These are phyloP conservation scores for Vollenhovia emeryi DNA, from an alignment of 1,140 invertebrate species.

Conservation along the genomic window DNA sequence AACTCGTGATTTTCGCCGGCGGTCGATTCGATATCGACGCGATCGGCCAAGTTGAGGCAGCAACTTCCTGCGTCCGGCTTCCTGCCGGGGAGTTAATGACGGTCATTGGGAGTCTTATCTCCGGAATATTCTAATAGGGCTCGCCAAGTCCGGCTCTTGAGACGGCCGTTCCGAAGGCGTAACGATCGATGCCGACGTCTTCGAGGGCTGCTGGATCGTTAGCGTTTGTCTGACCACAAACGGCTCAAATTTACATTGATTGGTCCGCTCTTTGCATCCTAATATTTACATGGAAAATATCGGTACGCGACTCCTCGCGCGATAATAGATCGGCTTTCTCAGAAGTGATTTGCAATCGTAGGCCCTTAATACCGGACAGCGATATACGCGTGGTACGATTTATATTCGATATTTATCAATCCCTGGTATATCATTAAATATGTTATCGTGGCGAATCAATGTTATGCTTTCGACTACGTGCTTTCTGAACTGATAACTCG, in stretches of 20 bases:
- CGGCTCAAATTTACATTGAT: constrained; percentile 26
- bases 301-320: not conserved
- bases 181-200: constrained; percentile 37
- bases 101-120: constrained; percentile 64
- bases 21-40: constrained; percentile 52
- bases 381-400: not conserved
- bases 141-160: not conserved
- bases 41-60: constrained; percentile 30
- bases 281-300: constrained; percentile 22
- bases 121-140: constrained; percentile 63
- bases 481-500: constrained; percentile 7
- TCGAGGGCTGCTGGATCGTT: constrained; percentile 17
- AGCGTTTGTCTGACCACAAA: constrained; percentile 33
- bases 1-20: constrained; percentile 7
- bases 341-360: not conserved
- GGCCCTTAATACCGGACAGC: not conserved
- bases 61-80: constrained; percentile 56
- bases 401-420: not conserved
- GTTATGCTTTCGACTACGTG: not conserved
- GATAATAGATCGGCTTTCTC: constrained; percentile 4
- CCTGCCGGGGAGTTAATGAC: constrained; percentile 57
- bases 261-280: not conserved
- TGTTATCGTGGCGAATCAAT: not conserved
- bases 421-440: not conserved
- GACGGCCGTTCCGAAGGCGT: constrained; percentile 27